Percentiles rank a stretch among this genome's conserved stretches.
phyloP scores from a whole-genome alignment of 2,797 vertebrate species.

The Sphenopsis melanotis region DNA sequence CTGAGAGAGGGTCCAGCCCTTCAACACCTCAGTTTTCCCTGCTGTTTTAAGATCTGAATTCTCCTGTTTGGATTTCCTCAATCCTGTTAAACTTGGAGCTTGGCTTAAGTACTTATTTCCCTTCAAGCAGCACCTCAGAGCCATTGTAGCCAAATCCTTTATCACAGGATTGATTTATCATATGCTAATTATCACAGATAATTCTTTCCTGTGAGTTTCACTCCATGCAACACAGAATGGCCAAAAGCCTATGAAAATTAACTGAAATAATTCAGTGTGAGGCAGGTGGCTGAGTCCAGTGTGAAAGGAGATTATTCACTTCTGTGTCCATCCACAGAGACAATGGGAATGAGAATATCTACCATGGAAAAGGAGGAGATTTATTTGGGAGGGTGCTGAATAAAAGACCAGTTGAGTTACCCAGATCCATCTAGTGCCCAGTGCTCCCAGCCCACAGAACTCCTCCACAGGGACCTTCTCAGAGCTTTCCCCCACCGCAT shows the following conservation, averaged over 20 bases:
- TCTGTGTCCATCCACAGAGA: background rate
- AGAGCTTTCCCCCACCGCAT: background rate
- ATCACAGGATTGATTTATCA: background rate
- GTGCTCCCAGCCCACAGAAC: background rate
- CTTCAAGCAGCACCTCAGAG: background rate
- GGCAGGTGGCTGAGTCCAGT: background rate
- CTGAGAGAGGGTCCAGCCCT: background rate
- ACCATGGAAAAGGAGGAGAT: rapidly evolving
- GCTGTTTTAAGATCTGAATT: background rate
- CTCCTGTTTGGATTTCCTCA: background rate
- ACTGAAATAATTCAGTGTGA: background rate
- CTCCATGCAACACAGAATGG: background rate
- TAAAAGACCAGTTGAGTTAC: background rate
- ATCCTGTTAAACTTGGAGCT: background rate
- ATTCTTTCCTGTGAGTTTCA: background rate
- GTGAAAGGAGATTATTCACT: background rate
- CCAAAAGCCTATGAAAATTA: background rate
- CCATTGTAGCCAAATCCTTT: background rate
- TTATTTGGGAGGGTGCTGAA: background rate
- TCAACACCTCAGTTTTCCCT: background rate
- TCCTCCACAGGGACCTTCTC: background rate
- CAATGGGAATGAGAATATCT: background rate
- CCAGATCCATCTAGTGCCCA: background rate
- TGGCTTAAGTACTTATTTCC: background rate
- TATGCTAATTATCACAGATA: background rate